These are phyloP conservation scores for Seriola dumerili DNA, from an alignment of 2,113 vertebrate genomes.

Conservation along the genomic window DNA sequence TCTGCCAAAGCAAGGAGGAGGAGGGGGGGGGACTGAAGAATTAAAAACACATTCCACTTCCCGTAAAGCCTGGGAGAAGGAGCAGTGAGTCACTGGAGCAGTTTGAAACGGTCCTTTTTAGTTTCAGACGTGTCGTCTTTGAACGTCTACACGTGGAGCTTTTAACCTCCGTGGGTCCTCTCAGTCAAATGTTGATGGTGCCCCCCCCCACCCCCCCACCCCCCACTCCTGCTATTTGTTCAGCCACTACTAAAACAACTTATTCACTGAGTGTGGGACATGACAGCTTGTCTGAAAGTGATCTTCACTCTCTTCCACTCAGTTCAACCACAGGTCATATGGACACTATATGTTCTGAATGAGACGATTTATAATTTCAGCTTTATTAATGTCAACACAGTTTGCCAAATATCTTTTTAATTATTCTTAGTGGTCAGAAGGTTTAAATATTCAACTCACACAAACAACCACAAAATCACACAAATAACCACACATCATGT, in stretches of 20 bases:
- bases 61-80: slow-evolving; percentile 81
- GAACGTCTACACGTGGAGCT: slow-evolving; percentile 50
- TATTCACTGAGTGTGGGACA: neutral
- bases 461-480: slow-evolving; percentile 32
- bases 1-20: slow-evolving; percentile 31
- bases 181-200: slow-evolving; percentile 20
- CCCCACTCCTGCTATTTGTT: slow-evolving; percentile 12
- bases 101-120: slow-evolving; percentile 67
- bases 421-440: neutral
- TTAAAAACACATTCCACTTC: slow-evolving; percentile 86
- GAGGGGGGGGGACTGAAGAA: slow-evolving; percentile 45
- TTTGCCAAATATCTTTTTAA: neutral
- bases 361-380: neutral
- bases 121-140: slow-evolving; percentile 63
- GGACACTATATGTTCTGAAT: neutral
- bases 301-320: slow-evolving; percentile 11
- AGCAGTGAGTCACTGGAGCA: slow-evolving; percentile 82
- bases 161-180: slow-evolving; percentile 41
- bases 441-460: slow-evolving; percentile 19
- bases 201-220: slow-evolving; percentile 2
- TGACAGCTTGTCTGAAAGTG: slow-evolving; percentile 29
- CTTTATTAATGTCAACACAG: neutral
- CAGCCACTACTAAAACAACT: slow-evolving; percentile 36
- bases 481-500: slow-evolving; percentile 14
- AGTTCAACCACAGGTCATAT: slow-evolving; percentile 49